These are phyloP conservation scores for Rugalucina vietnamica DNA, from an alignment of 2,888 invertebrate species.

Conservation along the genomic window DNA sequence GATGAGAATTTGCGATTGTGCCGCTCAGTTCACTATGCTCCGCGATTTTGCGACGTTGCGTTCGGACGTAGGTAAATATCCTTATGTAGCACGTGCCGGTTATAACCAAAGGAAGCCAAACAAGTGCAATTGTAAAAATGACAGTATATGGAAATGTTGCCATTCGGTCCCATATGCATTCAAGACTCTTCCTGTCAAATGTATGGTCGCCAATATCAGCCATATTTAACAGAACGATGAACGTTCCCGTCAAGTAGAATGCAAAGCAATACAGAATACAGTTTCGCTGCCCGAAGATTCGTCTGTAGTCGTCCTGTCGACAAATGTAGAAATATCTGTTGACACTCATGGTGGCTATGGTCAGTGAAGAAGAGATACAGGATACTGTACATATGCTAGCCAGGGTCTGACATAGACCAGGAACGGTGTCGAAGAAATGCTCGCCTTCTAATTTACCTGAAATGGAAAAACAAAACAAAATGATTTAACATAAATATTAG, in stretches of 20 bases:
- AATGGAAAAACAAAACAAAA: slow-evolving; percentile 41
- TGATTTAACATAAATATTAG: background rate
- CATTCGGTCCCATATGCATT: slow-evolving; percentile 76
- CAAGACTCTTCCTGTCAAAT: slow-evolving; percentile 71
- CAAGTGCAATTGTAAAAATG: slow-evolving; percentile 67
- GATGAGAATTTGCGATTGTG: background rate
- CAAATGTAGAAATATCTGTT: slow-evolving; percentile 75
- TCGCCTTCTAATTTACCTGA: slow-evolving; percentile 73
- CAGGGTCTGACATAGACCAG: slow-evolving; percentile 69
- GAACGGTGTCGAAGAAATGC: slow-evolving; percentile 64
- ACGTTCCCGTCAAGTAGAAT: slow-evolving; percentile 65
- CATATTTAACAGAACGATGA: slow-evolving; percentile 65
- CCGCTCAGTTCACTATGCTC: slow-evolving; percentile 1
- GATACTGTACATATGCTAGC: slow-evolving; percentile 73
- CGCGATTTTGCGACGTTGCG: slow-evolving; percentile 30
- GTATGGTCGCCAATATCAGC: slow-evolving; percentile 69
- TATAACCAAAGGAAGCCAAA: slow-evolving; percentile 68
- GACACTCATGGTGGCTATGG: slow-evolving; percentile 71
- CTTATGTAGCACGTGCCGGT: slow-evolving; percentile 64
- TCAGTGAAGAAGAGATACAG: slow-evolving; percentile 73
- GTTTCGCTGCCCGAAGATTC: slow-evolving; percentile 62
- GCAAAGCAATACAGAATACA: slow-evolving; percentile 62
- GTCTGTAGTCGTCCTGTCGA: slow-evolving; percentile 58
- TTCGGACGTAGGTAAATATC: slow-evolving; percentile 59
- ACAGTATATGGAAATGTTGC: slow-evolving; percentile 70